phyloP scores from a whole-genome alignment of 2,797 vertebrate species.

The Sebastes trivittatus region DNA sequence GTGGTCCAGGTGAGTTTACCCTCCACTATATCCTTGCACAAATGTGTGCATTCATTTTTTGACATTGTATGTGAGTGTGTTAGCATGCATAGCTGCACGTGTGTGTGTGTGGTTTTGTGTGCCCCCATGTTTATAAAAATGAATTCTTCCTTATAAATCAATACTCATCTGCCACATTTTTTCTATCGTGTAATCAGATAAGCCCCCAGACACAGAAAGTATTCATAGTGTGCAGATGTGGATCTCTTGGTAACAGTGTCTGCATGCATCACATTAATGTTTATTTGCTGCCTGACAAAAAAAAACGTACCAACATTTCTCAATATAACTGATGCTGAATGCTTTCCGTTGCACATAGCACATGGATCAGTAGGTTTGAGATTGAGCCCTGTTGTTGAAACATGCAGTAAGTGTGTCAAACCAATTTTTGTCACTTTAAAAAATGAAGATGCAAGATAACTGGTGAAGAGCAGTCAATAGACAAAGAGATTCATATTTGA shows the following conservation, averaged over 20 bases:
- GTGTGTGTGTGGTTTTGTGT: background rate
- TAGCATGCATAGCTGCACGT: background rate
- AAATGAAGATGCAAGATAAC: background rate
- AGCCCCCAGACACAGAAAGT: background rate
- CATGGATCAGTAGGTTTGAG: background rate
- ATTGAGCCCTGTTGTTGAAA: background rate
- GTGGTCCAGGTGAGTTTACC: background rate
- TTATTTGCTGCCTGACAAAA: conserved; percentile 6
- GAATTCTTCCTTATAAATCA: conserved; percentile 29
- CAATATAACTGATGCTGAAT: background rate
- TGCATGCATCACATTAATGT: conserved; percentile 1
- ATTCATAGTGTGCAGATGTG: conserved; percentile 19
- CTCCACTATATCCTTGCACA: background rate
- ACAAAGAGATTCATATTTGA: background rate
- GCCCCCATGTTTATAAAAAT: conserved; percentile 28
- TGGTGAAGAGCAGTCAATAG: background rate
- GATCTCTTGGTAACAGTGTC: background rate
- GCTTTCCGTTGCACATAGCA: background rate
- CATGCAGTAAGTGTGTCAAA: background rate
- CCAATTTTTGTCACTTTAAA: background rate
- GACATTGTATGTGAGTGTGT: background rate
- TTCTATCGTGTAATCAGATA: conserved; percentile 38
- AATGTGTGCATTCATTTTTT: background rate
- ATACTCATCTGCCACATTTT: conserved; percentile 22
- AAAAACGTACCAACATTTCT: background rate